These are phyloP conservation scores for Dasypolia templi DNA, from an alignment of 2,888 invertebrate species.

Conservation along the genomic window DNA sequence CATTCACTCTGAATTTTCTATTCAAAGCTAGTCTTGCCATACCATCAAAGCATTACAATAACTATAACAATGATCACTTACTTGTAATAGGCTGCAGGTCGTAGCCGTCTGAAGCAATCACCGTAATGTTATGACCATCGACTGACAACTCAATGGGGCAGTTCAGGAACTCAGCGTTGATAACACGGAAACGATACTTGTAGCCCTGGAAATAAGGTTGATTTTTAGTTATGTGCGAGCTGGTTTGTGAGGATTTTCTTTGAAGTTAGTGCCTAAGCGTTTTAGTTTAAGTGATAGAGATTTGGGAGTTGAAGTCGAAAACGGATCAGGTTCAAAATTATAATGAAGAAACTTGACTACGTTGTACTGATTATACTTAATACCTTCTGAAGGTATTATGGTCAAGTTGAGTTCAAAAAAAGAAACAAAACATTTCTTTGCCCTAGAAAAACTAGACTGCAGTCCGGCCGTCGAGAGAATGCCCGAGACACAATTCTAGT, in stretches of 20 bases:
- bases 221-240: slow-evolving; percentile 21
- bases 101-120: slow-evolving; percentile 95
- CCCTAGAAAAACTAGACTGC: no score
- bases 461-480: no score
- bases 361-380: no score
- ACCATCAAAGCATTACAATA: slow-evolving; percentile 29
- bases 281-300: slow-evolving; percentile 30
- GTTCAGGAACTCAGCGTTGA: slow-evolving; percentile 96
- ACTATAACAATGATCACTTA: slow-evolving; percentile 77
- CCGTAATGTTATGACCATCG: slow-evolving; percentile 94
- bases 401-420: no score
- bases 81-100: slow-evolving; percentile 94
- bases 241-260: slow-evolving; percentile 25
- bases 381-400: no score
- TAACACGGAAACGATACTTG: slow-evolving; percentile 94
- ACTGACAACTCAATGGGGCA: slow-evolving; percentile 96
- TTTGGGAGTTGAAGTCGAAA: slow-evolving; percentile 23
- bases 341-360: neutral
- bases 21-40: slow-evolving; percentile 28
- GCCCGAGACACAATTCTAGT: no score
- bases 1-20: slow-evolving; percentile 29
- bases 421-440: no score
- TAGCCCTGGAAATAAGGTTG: slow-evolving; percentile 89
- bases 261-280: slow-evolving; percentile 18
- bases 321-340: neutral